Evolutionary conservation across 2,888 invertebrate genomes (phyloP).

Genomic region (Polydesmus complanatus): DNA sequence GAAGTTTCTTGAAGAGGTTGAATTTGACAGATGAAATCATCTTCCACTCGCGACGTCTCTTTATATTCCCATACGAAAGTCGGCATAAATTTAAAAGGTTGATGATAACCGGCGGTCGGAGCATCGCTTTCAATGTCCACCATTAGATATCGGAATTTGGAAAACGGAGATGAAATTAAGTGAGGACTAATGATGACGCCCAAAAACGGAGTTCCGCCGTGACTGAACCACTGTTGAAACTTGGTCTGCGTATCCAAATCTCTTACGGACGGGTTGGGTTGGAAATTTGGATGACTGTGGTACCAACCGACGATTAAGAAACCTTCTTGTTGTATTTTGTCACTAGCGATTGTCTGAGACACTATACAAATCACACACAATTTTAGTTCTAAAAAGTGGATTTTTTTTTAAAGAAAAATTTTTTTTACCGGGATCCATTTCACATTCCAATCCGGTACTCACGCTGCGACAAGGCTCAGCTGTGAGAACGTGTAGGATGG

Average conservation of each 20-base stretch:
- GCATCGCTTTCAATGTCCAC: constrained; percentile 10
- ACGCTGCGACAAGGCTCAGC: constrained; percentile 52
- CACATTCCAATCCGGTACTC: constrained; percentile 53
- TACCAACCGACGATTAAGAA: constrained; percentile 54
- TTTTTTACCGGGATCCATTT: constrained; percentile 54
- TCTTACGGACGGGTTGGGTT: constrained; percentile 51
- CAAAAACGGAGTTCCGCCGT: constrained; percentile 43
- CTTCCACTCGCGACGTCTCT: not conserved
- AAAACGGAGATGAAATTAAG: constrained; percentile 32
- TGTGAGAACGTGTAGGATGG: constrained; percentile 36
- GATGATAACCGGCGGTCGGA: not conserved
- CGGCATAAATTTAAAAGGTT: constrained; percentile 12
- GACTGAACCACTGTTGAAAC: constrained; percentile 43
- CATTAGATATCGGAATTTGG: constrained; percentile 15
- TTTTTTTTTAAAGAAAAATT: not conserved
- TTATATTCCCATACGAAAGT: not conserved
- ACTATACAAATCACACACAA: constrained; percentile 29
- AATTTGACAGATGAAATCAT: not conserved
- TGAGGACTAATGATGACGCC: constrained; percentile 53
- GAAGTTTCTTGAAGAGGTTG: not conserved
- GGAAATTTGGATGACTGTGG: constrained; percentile 60
- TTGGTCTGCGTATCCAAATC: constrained; percentile 52
- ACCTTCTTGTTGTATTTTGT: constrained; percentile 38
- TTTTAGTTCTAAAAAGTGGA: not conserved
- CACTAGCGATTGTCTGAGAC: constrained; percentile 48